Percentiles rank a stretch among this genome's conserved stretches.
Conservation (phyloP, 2,113 vertebrate species). For the Amia ocellicauda region DNA sequence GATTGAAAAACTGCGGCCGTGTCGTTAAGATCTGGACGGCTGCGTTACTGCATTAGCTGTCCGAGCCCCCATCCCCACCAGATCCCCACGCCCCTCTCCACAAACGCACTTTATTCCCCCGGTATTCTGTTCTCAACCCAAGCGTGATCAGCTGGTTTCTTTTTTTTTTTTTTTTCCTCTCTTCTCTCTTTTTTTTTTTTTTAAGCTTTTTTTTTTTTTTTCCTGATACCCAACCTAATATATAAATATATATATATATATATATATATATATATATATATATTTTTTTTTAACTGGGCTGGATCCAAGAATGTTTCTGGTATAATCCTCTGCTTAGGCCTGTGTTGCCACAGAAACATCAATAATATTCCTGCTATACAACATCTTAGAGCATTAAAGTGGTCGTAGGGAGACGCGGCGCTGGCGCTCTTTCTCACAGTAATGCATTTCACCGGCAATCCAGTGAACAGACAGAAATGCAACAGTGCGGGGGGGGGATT, state of each 20-base stretch:
- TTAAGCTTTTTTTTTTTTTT: slow-evolving; percentile 41
- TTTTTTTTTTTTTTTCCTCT: slow-evolving; percentile 49
- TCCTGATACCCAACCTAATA: slow-evolving; percentile 36
- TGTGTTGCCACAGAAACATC: slow-evolving; percentile 77
- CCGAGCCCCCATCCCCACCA: slow-evolving; percentile 4
- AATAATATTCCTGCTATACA: slow-evolving; percentile 77
- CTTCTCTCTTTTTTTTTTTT: slow-evolving; percentile 36
- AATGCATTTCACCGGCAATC: slow-evolving; percentile 44
- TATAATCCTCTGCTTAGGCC: slow-evolving; percentile 68
- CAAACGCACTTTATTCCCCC: slow-evolving; percentile 37
- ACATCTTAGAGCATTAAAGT: slow-evolving; percentile 73
- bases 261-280: slow-evolving; percentile 25
- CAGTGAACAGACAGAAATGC: slow-evolving; percentile 40
- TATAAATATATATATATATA: slow-evolving; percentile 28
- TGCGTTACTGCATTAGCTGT: neutral
- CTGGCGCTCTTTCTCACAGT: slow-evolving; percentile 30
- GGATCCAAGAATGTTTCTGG: slow-evolving; percentile 37
- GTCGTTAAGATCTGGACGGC: slow-evolving; percentile 1
- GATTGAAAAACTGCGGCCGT: slow-evolving; percentile 22
- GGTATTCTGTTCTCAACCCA: slow-evolving; percentile 5
- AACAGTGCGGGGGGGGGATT: slow-evolving; percentile 15
- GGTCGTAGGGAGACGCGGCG: slow-evolving; percentile 51
- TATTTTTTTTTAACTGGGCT: slow-evolving; percentile 33
- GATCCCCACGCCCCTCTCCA: slow-evolving; percentile 35
- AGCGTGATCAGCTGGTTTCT: slow-evolving; percentile 44